These are phyloP conservation scores for Scaptomyza flava DNA, from an alignment of 2,888 invertebrate genomes.

Conservation along the genomic window DNA sequence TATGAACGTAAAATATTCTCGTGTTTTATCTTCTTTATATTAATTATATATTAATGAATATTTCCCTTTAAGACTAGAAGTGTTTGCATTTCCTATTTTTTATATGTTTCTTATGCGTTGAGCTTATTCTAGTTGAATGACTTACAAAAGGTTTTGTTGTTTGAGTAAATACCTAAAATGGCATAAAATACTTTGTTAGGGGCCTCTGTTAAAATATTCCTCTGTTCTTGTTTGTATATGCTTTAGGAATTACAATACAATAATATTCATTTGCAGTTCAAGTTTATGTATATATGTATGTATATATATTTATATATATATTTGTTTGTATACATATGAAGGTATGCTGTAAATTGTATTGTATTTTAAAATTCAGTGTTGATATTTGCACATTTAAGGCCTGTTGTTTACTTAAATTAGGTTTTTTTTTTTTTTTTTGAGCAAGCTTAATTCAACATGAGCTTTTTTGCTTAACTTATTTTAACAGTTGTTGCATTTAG, in stretches of 20 bases:
- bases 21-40: slow-evolving; percentile 11
- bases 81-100: slow-evolving; percentile 29
- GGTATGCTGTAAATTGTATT: slow-evolving; percentile 47
- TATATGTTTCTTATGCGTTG: slow-evolving; percentile 14
- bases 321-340: slow-evolving; percentile 15
- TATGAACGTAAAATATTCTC: slow-evolving; percentile 21
- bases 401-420: slow-evolving; percentile 62
- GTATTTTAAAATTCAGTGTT: slow-evolving; percentile 63
- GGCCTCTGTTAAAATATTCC: slow-evolving; percentile 65
- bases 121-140: slow-evolving; percentile 39
- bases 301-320: not conserved
- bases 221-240: slow-evolving; percentile 41
- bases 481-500: slow-evolving; percentile 42
- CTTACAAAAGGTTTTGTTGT: slow-evolving; percentile 55
- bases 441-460: slow-evolving; percentile 56
- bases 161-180: slow-evolving; percentile 67
- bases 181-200: slow-evolving; percentile 69
- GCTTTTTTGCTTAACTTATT: slow-evolving; percentile 31
- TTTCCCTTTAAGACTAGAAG: slow-evolving; percentile 61
- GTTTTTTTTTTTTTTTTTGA: slow-evolving; percentile 39
- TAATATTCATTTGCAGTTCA: slow-evolving; percentile 52
- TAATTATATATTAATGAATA: slow-evolving; percentile 24
- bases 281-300: slow-evolving; percentile 36
- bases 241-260: slow-evolving; percentile 48
- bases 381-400: slow-evolving; percentile 80